These are phyloP conservation scores for Caenorhabditis elegans DNA, from an alignment of 1,140 invertebrate species.

Conservation along the genomic window DNA sequence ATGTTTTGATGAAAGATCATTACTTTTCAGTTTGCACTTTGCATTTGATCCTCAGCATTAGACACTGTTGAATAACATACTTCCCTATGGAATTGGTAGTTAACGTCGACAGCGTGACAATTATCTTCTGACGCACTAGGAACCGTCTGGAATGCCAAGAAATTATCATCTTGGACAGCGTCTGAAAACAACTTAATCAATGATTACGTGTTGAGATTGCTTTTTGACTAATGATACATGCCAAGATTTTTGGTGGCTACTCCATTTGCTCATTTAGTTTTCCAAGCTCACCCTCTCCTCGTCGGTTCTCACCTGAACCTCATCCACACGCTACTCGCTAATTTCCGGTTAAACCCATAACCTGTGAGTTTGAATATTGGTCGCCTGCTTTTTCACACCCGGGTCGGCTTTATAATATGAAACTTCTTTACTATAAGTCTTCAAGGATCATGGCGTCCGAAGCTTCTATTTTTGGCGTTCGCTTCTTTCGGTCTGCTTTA, in stretches of 20 bases:
- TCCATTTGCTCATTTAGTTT: neutral
- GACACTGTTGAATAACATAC: neutral
- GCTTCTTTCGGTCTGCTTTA: too few species aligned
- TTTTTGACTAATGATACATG: too few species aligned
- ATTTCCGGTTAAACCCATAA: neutral
- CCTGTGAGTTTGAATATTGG: conserved; percentile 11
- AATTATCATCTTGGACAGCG: neutral
- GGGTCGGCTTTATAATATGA: neutral
- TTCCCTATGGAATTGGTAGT: neutral
- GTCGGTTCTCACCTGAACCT: neutral
- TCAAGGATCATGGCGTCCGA: too few species aligned
- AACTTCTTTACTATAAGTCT: neutral
- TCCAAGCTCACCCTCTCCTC: neutral
- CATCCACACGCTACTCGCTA: neutral
- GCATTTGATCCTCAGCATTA: too few species aligned
- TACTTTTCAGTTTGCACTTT: too few species aligned
- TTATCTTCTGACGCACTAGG: neutral
- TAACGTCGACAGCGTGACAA: neutral
- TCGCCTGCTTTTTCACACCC: neutral
- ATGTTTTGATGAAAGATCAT: neutral
- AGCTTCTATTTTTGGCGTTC: too few species aligned
- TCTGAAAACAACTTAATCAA: neutral
- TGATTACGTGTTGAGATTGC: neutral
- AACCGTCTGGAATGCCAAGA: neutral
- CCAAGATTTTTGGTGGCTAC: too few species aligned